phyloP scores from a whole-genome alignment of 2,797 vertebrate species.

The Crenichthys baileyi region DNA sequence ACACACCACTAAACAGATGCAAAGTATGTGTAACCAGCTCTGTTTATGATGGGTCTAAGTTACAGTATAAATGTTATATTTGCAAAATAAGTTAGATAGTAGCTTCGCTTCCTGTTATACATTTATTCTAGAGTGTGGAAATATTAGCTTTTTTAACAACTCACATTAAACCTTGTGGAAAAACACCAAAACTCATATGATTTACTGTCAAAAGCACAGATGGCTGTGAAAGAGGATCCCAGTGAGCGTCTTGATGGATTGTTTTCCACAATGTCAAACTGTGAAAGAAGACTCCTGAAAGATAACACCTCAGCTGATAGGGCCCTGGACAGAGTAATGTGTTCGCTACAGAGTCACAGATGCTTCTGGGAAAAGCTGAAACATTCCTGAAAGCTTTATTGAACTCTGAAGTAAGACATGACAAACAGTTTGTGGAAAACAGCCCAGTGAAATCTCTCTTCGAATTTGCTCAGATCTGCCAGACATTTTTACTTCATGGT shows the following conservation, averaged over 20 bases:
- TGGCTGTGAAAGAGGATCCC: constrained; percentile 51
- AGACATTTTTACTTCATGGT: background rate
- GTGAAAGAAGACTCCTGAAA: constrained; percentile 68
- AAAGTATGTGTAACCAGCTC: background rate
- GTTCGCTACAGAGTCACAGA: constrained; percentile 27
- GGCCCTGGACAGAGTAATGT: constrained; percentile 34
- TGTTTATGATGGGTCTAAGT: background rate
- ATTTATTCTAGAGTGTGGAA: background rate
- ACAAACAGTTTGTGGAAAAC: fast-evolving
- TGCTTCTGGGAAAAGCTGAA: constrained; percentile 26
- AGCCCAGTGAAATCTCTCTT: background rate
- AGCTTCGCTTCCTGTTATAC: background rate
- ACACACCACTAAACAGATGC: background rate
- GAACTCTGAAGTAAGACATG: background rate
- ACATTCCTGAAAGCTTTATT: constrained; percentile 1
- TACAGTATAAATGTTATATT: background rate
- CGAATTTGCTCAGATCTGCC: background rate
- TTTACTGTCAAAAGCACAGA: constrained; percentile 33
- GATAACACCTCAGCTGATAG: constrained; percentile 49
- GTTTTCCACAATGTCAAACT: constrained; percentile 63
- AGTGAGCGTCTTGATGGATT: constrained; percentile 33
- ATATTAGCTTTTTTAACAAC: background rate
- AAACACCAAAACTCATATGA: constrained; percentile 1
- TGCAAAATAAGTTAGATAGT: background rate
- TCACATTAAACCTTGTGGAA: background rate